Base-by-base conservation (phyloP, 2,888 invertebrate species). In the Hipparchia semele region DNA sequence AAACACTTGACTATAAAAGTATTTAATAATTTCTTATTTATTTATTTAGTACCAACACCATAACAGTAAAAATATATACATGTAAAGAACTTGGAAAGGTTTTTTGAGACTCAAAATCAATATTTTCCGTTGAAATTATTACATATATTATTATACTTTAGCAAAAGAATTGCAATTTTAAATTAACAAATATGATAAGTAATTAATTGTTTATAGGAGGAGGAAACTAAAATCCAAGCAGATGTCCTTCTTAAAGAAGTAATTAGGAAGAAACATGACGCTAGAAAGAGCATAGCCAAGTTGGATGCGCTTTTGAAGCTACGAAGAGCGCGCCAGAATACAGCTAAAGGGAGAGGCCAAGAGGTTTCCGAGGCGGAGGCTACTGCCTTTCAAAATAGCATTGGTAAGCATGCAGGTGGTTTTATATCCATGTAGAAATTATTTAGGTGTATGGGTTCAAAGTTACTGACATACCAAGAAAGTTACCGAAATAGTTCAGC, bases 201-300 rank as follows among this genome's bases (percentile, higher is more conserved):
- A 9, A 13, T 56, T 58, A 2, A 10, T n/a, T 54, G 53, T 77
- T 81, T 78, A 5, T 69, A 96, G 95, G 96, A 96, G 80, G 95
- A 96, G 84, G 94, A 95, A 79, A 91, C 96, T 77, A 95, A 96
- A 80, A 92, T 95, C 76, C 95, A 96, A 82, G 96, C 96, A 0
- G 97, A 97, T 84, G 88, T 95, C 74, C 95, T 97, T 8, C 87
- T 97, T 5, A 94, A 95, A 70, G 96, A 96, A 80, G 96, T 97
- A 0, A 91, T 95, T 6, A 94, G 95, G 75, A 97, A 96, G 84
- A 96, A 96, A 81, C 92, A 92, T 33, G 97, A 97, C 81, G 96
- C 96, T 0, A 95, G 95, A 77, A 96, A 95, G 80, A 95, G 95
- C 80, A 83, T 96, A 2, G 91, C 94, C 0, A 90, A 97, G 71